Evolutionary conservation across 2,113 vertebrate species (phyloP).

Genomic region (Eretmochelys imbricata): DNA sequence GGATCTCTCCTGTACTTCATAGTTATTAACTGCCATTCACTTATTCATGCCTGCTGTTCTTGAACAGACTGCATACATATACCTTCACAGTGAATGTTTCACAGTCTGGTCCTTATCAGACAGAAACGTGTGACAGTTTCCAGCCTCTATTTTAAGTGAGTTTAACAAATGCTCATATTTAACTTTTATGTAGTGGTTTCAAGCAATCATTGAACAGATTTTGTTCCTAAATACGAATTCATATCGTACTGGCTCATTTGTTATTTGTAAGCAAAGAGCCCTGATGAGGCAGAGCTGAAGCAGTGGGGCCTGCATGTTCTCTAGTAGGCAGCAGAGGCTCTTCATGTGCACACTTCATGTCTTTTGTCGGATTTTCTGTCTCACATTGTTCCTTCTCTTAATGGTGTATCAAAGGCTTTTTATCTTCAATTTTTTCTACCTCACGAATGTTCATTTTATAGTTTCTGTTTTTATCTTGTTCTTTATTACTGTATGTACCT

Average conservation of each 20-base stretch:
- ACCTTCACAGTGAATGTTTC: not conserved
- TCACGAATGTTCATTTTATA: not conserved
- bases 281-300: not conserved
- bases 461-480: not conserved
- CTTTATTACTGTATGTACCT: not conserved
- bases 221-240: not conserved
- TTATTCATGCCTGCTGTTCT: not conserved
- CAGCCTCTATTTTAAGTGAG: not conserved
- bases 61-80: too few relatives aligned
- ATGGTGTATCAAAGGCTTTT: not conserved
- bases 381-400: not conserved
- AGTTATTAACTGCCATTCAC: too few relatives aligned
- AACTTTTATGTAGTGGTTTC: not conserved
- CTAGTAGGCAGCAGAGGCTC: accelerated
- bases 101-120: not conserved
- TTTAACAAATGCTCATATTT: not conserved
- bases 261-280: not conserved
- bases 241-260: not conserved
- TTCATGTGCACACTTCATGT: accelerated
- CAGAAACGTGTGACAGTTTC: not conserved
- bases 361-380: not conserved
- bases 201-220: not conserved
- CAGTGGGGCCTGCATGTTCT: not conserved
- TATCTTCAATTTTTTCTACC: not conserved
- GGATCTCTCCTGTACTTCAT: not conserved